phyloP scores from a whole-genome alignment of 2,888 invertebrate species.

The Eupithecia subfuscata region DNA sequence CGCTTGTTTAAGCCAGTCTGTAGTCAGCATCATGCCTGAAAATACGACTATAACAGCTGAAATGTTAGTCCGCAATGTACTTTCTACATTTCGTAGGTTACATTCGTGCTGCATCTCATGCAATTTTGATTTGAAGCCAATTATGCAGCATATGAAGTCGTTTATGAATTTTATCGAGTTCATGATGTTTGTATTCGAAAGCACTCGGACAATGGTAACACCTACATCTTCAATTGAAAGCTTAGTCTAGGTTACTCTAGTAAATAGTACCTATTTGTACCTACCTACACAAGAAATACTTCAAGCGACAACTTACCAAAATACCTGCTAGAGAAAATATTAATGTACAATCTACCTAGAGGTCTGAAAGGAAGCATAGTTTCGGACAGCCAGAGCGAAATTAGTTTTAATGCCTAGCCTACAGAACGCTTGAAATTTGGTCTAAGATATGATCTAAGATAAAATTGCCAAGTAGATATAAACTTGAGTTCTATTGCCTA shows the following conservation, averaged over 20 bases:
- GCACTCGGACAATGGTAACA: background rate
- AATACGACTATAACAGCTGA: slow-evolving; percentile 40
- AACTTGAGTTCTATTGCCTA: slow-evolving; percentile 7
- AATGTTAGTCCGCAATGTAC: slow-evolving; percentile 37
- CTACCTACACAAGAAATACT: background rate
- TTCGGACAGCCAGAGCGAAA: slow-evolving; percentile 12
- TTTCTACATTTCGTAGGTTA: slow-evolving; percentile 25
- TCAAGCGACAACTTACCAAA: slow-evolving; percentile 18
- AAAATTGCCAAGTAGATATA: background rate
- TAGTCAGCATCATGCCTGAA: slow-evolving; percentile 40
- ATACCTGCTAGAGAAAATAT: slow-evolving; percentile 12
- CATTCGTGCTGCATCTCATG: slow-evolving; percentile 40
- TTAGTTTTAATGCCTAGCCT: slow-evolving; percentile 5
- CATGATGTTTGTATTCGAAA: background rate
- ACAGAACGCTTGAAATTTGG: background rate
- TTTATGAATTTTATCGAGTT: slow-evolving; percentile 4
- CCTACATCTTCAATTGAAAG: background rate
- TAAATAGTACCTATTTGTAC: background rate
- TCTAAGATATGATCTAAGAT: background rate
- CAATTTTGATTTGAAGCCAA: slow-evolving; percentile 43
- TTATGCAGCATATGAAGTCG: slow-evolving; percentile 36
- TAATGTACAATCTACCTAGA: slow-evolving; percentile 15
- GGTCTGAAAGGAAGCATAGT: slow-evolving; percentile 21
- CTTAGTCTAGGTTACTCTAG: slow-evolving; percentile 1
- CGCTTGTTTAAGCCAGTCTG: slow-evolving; percentile 38